These are phyloP conservation scores for Brachyrhaphis roseni DNA, from an alignment of 2,797 vertebrate species.

Conservation along the genomic window DNA sequence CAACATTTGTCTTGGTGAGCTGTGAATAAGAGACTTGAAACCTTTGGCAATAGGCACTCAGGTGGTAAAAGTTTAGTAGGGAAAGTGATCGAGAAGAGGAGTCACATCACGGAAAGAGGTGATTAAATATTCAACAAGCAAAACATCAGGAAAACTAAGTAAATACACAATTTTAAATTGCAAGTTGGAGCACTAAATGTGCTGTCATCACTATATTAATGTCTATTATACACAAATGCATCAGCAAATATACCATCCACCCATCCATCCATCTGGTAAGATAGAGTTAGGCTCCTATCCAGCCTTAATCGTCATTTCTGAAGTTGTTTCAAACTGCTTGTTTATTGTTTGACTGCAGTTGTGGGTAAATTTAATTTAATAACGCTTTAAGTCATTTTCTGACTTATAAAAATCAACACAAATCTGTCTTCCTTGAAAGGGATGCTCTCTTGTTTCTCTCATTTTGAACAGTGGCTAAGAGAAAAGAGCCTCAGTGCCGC, in stretches of 20 bases:
- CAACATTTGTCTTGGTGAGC: conserved; percentile 57
- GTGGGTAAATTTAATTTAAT: neutral
- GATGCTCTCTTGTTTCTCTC: neutral
- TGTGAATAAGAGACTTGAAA: conserved; percentile 62
- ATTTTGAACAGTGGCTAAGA: neutral
- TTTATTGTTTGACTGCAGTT: neutral
- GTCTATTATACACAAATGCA: neutral
- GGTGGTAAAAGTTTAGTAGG: conserved; percentile 47
- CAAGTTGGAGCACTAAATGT: neutral
- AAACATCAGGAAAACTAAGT: neutral
- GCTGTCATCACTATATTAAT: neutral
- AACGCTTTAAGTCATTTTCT: neutral
- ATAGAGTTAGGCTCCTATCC: neutral
- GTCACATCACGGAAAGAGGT: neutral
- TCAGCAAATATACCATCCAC: neutral
- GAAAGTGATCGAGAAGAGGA: conserved; percentile 8
- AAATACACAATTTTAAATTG: neutral
- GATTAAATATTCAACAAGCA: conserved; percentile 5
- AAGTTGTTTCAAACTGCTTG: neutral
- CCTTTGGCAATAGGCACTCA: conserved; percentile 40
- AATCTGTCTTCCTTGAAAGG: neutral
- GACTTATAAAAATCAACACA: neutral
- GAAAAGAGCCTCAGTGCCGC: neutral
- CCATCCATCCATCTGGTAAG: neutral
- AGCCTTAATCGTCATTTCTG: neutral